phyloP scores from a whole-genome alignment of 2,797 vertebrate species.

The Hydrolagus colliei region DNA sequence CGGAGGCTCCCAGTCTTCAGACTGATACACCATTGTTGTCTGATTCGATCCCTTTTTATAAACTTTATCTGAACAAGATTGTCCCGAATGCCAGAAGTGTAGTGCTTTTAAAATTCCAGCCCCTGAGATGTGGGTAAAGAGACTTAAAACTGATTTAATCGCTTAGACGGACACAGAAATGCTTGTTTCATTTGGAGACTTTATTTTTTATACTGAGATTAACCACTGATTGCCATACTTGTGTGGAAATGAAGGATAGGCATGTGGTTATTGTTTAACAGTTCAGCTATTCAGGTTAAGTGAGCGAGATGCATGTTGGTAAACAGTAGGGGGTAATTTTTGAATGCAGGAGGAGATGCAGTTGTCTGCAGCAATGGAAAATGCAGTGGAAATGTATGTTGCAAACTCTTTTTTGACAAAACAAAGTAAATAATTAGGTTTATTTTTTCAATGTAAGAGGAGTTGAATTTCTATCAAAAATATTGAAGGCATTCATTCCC shows the following conservation, averaged over 20 bases:
- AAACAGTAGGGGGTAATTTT: neutral
- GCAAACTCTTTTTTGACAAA: neutral
- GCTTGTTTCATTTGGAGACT: neutral
- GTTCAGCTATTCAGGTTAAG: neutral
- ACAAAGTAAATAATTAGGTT: too few species aligned
- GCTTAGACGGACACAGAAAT: neutral
- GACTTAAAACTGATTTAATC: too few species aligned
- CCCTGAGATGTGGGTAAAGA: neutral
- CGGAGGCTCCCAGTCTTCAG: neutral
- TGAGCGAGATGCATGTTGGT: neutral
- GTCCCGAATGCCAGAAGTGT: neutral
- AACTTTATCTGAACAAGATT: neutral
- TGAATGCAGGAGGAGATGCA: neutral
- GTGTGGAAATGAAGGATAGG: neutral
- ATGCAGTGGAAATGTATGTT: neutral
- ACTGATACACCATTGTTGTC: neutral
- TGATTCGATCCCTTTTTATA: neutral
- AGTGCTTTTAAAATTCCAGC: conserved; percentile 8
- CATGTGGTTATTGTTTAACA: neutral
- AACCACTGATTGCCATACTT: neutral
- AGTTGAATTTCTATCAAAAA: too few species aligned
- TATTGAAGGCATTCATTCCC: too few species aligned
- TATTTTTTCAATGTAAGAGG: too few species aligned
- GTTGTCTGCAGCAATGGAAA: neutral
- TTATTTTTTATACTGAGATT: neutral